phyloP scores from a whole-genome alignment of 2,888 invertebrate species.

The Drosophila emarginata region DNA sequence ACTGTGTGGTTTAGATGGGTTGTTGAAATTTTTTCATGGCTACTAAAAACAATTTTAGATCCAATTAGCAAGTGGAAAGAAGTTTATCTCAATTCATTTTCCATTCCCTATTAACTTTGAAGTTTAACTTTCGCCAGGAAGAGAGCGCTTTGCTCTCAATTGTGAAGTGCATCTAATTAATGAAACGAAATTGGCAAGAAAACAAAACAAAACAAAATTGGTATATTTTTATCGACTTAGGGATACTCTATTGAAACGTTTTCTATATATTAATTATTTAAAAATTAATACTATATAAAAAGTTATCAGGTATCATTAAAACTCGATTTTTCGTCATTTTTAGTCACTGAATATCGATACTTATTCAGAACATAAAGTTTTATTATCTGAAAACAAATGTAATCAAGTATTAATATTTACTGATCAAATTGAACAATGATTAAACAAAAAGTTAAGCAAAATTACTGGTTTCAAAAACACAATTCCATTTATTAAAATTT shows the following conservation, averaged over 20 bases:
- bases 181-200: neutral
- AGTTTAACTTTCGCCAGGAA: slow-evolving; percentile 17
- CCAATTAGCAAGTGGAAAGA: slow-evolving; percentile 8
- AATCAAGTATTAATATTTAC: too few relatives aligned
- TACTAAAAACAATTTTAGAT: slow-evolving; percentile 5
- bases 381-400: too few relatives aligned
- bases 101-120: slow-evolving; percentile 4
- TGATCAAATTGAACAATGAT: too few relatives aligned
- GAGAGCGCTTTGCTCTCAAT: slow-evolving; percentile 6
- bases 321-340: too few relatives aligned
- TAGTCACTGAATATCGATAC: too few relatives aligned
- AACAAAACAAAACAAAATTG: neutral
- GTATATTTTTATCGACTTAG: neutral
- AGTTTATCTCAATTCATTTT: neutral
- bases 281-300: too few relatives aligned
- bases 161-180: slow-evolving; percentile 6
- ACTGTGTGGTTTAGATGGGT: slow-evolving; percentile 46
- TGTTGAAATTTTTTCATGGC: slow-evolving; percentile 52
- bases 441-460: too few relatives aligned
- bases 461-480: too few relatives aligned
- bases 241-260: neutral
- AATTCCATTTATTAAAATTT: too few relatives aligned
- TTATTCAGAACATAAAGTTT: too few relatives aligned
- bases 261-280: too few relatives aligned
- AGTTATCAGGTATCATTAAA: too few relatives aligned